Evolutionary conservation across 2,113 vertebrate genomes (phyloP), one percentile per base, ranked within the genome.

Genomic region (Oceanites oceanicus): DNA sequence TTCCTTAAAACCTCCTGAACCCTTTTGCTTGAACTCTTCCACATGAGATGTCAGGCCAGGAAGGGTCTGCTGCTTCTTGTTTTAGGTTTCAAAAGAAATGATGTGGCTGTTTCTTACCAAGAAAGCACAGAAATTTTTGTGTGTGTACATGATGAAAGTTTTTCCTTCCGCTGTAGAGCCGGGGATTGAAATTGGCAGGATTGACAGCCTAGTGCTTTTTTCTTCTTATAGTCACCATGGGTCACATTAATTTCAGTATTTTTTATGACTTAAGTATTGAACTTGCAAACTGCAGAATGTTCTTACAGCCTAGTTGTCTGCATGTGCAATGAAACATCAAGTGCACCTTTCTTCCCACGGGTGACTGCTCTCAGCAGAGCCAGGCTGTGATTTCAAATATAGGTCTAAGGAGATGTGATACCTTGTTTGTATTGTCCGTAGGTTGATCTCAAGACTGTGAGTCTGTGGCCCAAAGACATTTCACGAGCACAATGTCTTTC

Each of bases 401-500:
- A 49, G 44, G 30, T 67, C 79, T 87, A 10, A 71, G 59, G 76
- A 92, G 65, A 45, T 83, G 68, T 9, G 42, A 20, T 71, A 22
- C 26, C 30, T 58, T 84, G 79, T 86, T 81, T 86, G 22, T 55
- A 26, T 38, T 81, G 58, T 83, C 55, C 0, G 0, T 77, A 80
- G 61, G 47, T n/a, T 76, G 68, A 88, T 78, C 61, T 86, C 22
- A 47, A 71, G 59, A 38, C 79, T 65, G 62, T 73, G 72, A 90
- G 79, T 59, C 75, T 95, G 65, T 76, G 86, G 45, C 68, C 52
- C 72, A 53, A 88, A 96, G 73, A 84, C 21, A n/a, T 84, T 94
- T 93, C 79, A 55, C 0, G 3, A 49, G 67, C 65, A 80, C 0
- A 0, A 14, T 42, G n/a, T 75, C 68, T 77, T 83, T 73, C 76